A percentile compares a stretch with the other conserved stretches of the same genome.
Evolutionary conservation across 1,140 invertebrate genomes (phyloP).

Genomic region (Euwallacea fornicatus): DNA sequence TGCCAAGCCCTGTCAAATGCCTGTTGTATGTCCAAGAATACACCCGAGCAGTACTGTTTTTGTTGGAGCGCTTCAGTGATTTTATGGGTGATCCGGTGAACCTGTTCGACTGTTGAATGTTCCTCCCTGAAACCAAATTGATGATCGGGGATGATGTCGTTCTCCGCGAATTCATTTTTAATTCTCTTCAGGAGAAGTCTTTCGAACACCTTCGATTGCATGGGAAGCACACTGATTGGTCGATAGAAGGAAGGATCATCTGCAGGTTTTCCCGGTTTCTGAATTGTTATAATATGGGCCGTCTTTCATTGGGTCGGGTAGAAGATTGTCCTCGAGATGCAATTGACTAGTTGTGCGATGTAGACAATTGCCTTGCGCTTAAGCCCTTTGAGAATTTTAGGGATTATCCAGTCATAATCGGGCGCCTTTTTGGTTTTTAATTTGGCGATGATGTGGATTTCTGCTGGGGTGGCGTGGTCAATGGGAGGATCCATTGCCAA

Average conservation of each 20-base stretch:
- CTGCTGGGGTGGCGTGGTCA: too few relatives aligned
- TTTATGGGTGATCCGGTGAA: not conserved
- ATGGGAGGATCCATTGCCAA: too few relatives aligned
- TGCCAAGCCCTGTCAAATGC: not conserved
- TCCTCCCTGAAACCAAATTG: too few relatives aligned
- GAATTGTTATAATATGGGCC: not conserved
- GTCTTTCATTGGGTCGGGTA: not conserved
- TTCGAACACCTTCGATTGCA: too few relatives aligned
- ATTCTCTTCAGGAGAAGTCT: too few relatives aligned
- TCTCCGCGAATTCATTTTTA: too few relatives aligned
- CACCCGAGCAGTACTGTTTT: not conserved
- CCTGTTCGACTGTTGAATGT: too few relatives aligned
- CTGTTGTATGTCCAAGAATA: too few relatives aligned
- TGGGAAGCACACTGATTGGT: constrained; percentile 1
- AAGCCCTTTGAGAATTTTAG: not conserved
- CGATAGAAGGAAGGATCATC: not conserved
- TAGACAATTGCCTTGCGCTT: not conserved
- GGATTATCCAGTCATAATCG: constrained; percentile 1
- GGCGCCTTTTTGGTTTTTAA: not conserved
- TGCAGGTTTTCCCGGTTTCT: constrained; percentile 1
- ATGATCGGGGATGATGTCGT: too few relatives aligned
- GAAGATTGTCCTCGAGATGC: not conserved
- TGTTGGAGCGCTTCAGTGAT: not conserved
- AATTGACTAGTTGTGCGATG: not conserved
- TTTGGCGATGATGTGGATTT: not conserved